Conservation (phyloP, 2,888 invertebrate genomes). For the Synanthedon vespiformis region DNA sequence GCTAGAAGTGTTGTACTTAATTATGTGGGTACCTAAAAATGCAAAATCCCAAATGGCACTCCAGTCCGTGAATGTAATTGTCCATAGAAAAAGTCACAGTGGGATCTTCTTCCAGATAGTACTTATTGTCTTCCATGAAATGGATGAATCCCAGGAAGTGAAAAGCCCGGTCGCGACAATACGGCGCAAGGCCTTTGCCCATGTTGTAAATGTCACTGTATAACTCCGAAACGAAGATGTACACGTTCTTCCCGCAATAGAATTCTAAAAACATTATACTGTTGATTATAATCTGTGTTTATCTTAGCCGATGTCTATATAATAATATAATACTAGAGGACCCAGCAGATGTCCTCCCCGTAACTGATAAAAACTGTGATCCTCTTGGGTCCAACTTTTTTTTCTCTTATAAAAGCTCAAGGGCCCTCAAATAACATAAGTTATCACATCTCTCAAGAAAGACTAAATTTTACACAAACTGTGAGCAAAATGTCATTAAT, state of each 20-base stretch:
- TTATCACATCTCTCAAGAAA: too few relatives aligned
- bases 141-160: conserved; percentile 57
- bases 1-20: too few relatives aligned
- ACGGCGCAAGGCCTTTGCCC: conserved; percentile 43
- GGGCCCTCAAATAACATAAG: too few relatives aligned
- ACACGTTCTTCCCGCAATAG: conserved; percentile 57
- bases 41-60: conserved; percentile 51
- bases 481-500: too few relatives aligned
- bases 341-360: too few relatives aligned
- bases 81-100: conserved; percentile 46
- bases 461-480: too few relatives aligned
- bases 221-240: conserved; percentile 50
- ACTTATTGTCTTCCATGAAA: conserved; percentile 44
- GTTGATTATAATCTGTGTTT: neutral
- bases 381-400: too few relatives aligned
- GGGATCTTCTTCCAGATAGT: conserved; percentile 53
- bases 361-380: too few relatives aligned
- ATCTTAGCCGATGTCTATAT: too few relatives aligned
- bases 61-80: conserved; percentile 53
- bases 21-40: conserved; percentile 38
- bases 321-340: too few relatives aligned
- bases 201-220: conserved; percentile 59
- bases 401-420: too few relatives aligned
- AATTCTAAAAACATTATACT: conserved; percentile 21
- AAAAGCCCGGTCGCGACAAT: conserved; percentile 45